Conservation (phyloP, 2,113 vertebrate species). For the Tragelaphus buxtoni region DNA sequence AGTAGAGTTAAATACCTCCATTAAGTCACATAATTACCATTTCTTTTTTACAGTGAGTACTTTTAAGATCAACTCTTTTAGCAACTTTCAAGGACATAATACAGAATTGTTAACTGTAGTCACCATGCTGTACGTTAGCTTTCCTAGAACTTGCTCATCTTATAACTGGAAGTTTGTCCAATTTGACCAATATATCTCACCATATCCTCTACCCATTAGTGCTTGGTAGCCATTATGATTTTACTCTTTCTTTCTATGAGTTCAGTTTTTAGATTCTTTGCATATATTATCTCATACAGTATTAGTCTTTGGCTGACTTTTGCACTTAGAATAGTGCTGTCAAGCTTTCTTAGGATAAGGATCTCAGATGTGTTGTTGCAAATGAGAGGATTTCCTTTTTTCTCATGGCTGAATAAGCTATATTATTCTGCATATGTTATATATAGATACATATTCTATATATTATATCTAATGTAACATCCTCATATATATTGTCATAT, state of each 20-base stretch:
- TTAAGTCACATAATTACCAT: neutral
- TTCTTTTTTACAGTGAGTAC: neutral
- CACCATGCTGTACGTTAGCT: neutral
- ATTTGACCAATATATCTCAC: neutral
- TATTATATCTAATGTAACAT: neutral
- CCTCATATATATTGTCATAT: neutral
- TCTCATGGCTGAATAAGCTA: neutral
- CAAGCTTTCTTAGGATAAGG: neutral
- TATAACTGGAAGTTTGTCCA: neutral
- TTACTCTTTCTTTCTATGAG: neutral
- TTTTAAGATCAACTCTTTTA: neutral
- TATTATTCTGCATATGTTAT: neutral
- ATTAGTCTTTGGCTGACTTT: neutral
- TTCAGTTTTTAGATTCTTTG: neutral
- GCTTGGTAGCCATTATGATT: neutral
- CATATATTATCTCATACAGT: neutral
- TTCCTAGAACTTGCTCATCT: neutral
- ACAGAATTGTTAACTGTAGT: neutral
- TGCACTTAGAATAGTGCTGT: neutral
- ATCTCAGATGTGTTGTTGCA: neutral
- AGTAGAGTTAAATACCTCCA: neutral
- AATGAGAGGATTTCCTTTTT: neutral
- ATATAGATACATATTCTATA: neutral
- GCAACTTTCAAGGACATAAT: neutral
- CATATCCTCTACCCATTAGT: neutral